Evolutionary conservation across 2,888 invertebrate species (phyloP), one percentile per base, ranked within the genome.

Genomic region (Falcaria lacertinaria): DNA sequence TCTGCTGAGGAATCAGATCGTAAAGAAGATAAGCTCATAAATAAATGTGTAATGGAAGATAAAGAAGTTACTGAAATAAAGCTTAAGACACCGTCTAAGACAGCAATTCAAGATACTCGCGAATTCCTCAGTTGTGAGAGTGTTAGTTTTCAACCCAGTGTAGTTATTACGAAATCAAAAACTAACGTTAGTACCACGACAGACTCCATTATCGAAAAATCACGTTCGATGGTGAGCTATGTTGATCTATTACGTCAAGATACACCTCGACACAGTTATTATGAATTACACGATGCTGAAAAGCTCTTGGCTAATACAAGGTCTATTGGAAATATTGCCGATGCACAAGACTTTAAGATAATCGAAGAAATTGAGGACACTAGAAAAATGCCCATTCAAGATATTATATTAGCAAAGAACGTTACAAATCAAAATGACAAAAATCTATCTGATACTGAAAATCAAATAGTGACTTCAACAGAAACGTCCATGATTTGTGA

Each of bases 231-330:
- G 34, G 19, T 32, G 17, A 25, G 25, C 11, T 32, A 37, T 17
- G 41, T 46, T 1, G 36, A 52, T 43, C 33, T 52, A 16, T 48
- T 64, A 41, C 46, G 41, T 37, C 57, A 63, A 16, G 69, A 76
- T 52, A 48, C 47, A 15, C 67, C 68, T 8, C 62, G 54, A 6
- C 61, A 71, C 34, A 70, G 61, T 47, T 74, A 79, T 56, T 58
- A 74, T 33, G 77, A 81, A 45, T 61, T 78, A 16, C 34, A 40
- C 43, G 71, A 76, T 34, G 75, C 77, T 38, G 81, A 82, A 60
- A 64, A 49, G 43, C 42, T 52, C 15, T 47, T 62, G 15, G 72
- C 59, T n/a, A 22, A 45, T 6, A 42, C 33, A 15, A 50, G 50
- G 25, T 36, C 14, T 38, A 25, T 32, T 34, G n/a, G 28, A 38